Conservation (phyloP, 2,888 invertebrate species). For the Dryadula phaetusa region DNA sequence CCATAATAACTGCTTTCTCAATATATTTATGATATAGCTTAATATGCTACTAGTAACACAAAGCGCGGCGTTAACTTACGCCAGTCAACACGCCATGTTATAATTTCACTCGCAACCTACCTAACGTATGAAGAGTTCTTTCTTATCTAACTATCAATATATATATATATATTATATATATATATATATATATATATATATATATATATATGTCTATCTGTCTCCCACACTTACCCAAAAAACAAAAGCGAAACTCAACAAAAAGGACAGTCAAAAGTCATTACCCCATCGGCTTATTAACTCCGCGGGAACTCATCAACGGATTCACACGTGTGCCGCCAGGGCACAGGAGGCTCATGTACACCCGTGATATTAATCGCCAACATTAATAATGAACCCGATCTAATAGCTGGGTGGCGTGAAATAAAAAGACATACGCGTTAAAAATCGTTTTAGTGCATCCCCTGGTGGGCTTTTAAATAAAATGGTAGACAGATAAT, state of each 20-base stretch:
- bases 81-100: too few relatives aligned
- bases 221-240: not conserved
- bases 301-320: constrained; percentile 63
- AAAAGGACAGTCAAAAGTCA: constrained; percentile 53
- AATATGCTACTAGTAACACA: too few relatives aligned
- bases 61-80: too few relatives aligned
- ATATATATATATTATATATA: not conserved
- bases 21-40: too few relatives aligned
- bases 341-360: constrained; percentile 7
- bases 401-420: constrained; percentile 25
- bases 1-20: too few relatives aligned
- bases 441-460: not conserved
- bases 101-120: too few relatives aligned
- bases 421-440: constrained; percentile 15
- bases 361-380: constrained; percentile 30
- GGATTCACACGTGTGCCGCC: constrained; percentile 63
- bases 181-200: too few relatives aligned
- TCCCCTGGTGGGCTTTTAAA: not conserved
- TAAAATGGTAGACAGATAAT: constrained; percentile 12
- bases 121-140: too few relatives aligned
- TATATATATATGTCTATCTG: too few relatives aligned
- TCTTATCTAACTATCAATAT: too few relatives aligned
- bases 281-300: constrained; percentile 70
- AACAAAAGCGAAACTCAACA: constrained; percentile 17
- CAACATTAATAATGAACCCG: constrained; percentile 27